phyloP scores from a whole-genome alignment of 2,113 vertebrate species.

The Prochilodus magdalenae region DNA sequence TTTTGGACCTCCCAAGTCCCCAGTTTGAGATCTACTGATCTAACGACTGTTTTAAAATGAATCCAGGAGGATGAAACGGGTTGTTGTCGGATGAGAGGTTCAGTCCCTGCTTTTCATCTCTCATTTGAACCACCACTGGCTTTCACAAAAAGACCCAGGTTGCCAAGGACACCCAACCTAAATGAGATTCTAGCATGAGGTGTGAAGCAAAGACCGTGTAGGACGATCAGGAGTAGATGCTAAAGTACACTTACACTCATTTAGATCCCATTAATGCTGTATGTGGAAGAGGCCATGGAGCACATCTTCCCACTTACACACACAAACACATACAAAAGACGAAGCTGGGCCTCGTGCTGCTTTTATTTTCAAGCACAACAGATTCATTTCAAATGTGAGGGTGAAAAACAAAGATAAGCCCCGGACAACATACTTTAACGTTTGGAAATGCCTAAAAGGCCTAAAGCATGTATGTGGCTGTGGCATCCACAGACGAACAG shows the following conservation, averaged over 20 bases:
- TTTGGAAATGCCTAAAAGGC: too few species aligned
- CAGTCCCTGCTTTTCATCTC: constrained; percentile 15
- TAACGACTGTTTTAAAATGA: constrained; percentile 4
- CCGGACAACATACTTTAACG: not conserved
- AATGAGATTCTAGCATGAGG: constrained; percentile 30
- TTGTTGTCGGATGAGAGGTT: constrained; percentile 8
- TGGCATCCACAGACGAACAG: too few species aligned
- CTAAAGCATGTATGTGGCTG: not conserved
- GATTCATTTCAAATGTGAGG: not conserved
- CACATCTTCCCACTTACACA: not conserved
- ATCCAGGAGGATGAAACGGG: constrained; percentile 11
- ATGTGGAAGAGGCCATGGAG: not conserved
- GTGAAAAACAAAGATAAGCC: not conserved
- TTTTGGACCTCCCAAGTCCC: not conserved
- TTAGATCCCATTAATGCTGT: constrained; percentile 2
- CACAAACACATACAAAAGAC: not conserved
- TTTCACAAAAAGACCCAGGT: constrained; percentile 19
- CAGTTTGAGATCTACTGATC: not conserved
- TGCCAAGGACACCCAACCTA: constrained; percentile 37
- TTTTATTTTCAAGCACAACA: not conserved
- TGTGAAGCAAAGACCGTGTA: constrained; percentile 29
- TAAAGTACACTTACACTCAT: constrained; percentile 27
- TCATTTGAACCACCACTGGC: constrained; percentile 15
- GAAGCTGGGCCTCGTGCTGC: not conserved
- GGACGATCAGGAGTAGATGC: constrained; percentile 3